Base-by-base conservation (phyloP, 2,113 vertebrate genomes). In the Lucifuga dentata region DNA sequence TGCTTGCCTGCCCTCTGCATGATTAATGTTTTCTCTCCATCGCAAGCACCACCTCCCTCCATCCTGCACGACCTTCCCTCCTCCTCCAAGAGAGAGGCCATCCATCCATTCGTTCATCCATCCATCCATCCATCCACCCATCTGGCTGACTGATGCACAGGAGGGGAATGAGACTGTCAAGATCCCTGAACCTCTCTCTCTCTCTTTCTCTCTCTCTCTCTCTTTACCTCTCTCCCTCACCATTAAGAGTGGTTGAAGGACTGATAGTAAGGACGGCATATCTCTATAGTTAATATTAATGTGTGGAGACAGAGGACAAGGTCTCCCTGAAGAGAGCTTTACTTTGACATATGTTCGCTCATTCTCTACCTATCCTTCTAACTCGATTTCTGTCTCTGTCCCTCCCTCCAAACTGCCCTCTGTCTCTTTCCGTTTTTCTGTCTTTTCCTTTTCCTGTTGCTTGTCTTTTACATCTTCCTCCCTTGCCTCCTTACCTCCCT, bases 231-330 rank as follows among this genome's bases (percentile, higher is more conserved):
- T 29, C 67, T 68, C 66, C 61, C 62, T 43, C 8, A 52, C 62
- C 80, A 80, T 88, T 82, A 85, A 73, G 60, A 78, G 65, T 24
- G 56, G 65, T 67, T 86, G 88, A 76, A 86, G 78, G 84, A 75
- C 78, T 83, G 71, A 83, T 80, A 80, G 79, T 83, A 64, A 75
- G 77, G 81, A 75, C 83, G 51, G 75, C 69, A 68, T 78, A 84
- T 86, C 85, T 82, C 64, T 78, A 78, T 79, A 73, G 73, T 86
- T 88, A 88, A 89, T 87, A 91, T 88, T 84, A 84, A 89, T 90
- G 86, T 65, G 68, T 7, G 38, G 80, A 84, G 88, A 88, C 85
- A 83, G 74, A 89, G 80, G 85, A 89, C 86, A 89, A 78, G 74
- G 89, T 86, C 80, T 88, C 88, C 81, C 88, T 48, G 71, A 57